Evolutionary conservation across 1,140 invertebrate genomes (phyloP).

Genomic region (Tetramorium parvispinum): DNA sequence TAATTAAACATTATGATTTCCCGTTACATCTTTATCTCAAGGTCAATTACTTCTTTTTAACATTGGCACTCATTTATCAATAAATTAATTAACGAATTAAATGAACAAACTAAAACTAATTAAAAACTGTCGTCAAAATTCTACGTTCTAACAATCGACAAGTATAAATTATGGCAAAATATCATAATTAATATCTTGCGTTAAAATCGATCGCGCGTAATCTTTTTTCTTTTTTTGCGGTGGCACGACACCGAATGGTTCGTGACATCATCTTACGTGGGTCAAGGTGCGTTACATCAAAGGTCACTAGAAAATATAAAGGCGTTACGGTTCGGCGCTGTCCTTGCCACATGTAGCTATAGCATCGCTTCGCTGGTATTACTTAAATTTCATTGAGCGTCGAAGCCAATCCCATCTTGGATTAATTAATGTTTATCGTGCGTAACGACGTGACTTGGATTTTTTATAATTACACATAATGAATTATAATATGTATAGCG

Average conservation of each 20-base stretch:
- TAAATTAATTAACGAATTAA: background rate
- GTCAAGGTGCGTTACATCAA: background rate
- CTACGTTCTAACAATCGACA: too few relatives aligned
- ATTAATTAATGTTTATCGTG: background rate
- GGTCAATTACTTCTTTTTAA: background rate
- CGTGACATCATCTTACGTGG: background rate
- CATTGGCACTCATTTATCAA: background rate
- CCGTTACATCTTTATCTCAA: background rate
- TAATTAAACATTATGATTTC: background rate
- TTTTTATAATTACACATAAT: background rate
- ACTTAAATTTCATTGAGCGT: conserved; percentile 14
- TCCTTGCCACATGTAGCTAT: conserved; percentile 34
- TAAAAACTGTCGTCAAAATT: background rate
- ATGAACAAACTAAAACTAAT: background rate
- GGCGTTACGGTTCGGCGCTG: conserved; percentile 12
- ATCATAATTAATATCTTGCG: background rate
- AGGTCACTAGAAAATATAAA: conserved; percentile 23
- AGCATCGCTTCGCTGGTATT: conserved; percentile 2
- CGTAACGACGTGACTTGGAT: background rate
- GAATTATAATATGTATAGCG: background rate
- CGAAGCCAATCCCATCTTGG: background rate
- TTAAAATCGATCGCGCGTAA: background rate
- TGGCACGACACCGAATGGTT: background rate
- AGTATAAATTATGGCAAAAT: background rate
- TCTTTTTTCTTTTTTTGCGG: background rate